Evolutionary conservation across 2,888 invertebrate genomes (phyloP), one percentile per base, ranked within the genome.

Genomic region (Epistrophella euchroma): DNA sequence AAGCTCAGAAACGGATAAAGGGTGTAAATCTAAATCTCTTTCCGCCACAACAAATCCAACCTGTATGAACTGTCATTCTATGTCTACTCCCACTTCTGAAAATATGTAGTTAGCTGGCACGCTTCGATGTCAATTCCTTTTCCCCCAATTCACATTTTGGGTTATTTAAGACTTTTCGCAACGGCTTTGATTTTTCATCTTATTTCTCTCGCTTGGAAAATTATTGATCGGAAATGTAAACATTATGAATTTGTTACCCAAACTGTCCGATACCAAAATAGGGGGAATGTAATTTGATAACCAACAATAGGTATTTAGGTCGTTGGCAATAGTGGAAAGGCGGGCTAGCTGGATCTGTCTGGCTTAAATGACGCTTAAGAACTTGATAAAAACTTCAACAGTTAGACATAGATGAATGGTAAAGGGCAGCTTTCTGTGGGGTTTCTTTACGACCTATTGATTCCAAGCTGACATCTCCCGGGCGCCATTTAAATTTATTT

Each of bases 171-270:
- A 28, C 25, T 7, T 71, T 75, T 81, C 71, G 52, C 37, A 84
- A 60, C 58, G 66, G 55, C 71, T 70, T 40, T 73, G 77, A 81
- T 86, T 74, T 82, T 78, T 73, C 81, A 86, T 82, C 70, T 82
- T 64, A 81, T 82, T 7, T 71, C 73, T 77, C 60, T 64, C 35
- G 3, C 6, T 68, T 56, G 15, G 25, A 55, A 35, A 64, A 77
- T 68, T 86, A 82, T 86, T 70, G 73, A 82, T 82, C 82, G 66
- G 62, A 64, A 71, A 72, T 60, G 80, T 66, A 47, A 77, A 64
- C 50, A 40, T 71, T 76, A 81, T 86, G 82, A 78, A 86, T 82
- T 82, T 77, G 71, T 80, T 80, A 64, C 75, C 17, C 45, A 45
- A 71, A n/a, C n/a, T n/a, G n/a, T n/a, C 28, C 55, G 15, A 32